Base-by-base conservation (phyloP, 2,113 vertebrate genomes). In the Callionymus lyra region DNA sequence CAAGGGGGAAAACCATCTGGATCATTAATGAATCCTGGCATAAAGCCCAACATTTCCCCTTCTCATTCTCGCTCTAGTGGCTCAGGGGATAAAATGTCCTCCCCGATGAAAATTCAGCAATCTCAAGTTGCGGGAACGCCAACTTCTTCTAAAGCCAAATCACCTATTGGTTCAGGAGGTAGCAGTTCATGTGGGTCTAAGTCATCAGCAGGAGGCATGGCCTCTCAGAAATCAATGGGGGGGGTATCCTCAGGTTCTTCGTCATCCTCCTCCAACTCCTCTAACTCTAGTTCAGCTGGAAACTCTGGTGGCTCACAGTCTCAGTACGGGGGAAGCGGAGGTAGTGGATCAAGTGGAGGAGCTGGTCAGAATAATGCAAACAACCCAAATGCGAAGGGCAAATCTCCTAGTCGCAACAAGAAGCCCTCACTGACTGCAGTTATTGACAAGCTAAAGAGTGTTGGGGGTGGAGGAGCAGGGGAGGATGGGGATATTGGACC, bases 361-460 rank as follows among this genome's bases (percentile, higher is more conserved):
- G 75, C 85, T 65, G 71, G 89, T 81, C 79, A 88, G 79, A 74
- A 85, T 65, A 88, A 88, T 17, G 66, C 88, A 75, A 74, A 85
- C 64, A 88, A 88, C 43, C 80, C 86, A 33, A 93, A 93, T 19
- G 91, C 92, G 54, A 97, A 97, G 81, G 93, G 94, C 37, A 98
- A 98, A 68, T 97, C 94, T 21, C 94, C 94, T 2, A 98, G 94
- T 77, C 88, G 95, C 52, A 98, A 97, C 85, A 98, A 98, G 82
- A 98, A 97, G 59, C 94, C 94, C 1, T 99, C 95, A 2, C 85
- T 99, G 54, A 99, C 89, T 0, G 95, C 95, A 0, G 95, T 99
- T 59, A 99, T 97, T 52, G 95, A 99, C 82, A 99, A 99, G 62
- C 84, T 99, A 17, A 99, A 99, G 68, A 94, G 93, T 19, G 95